Evolutionary conservation across 2,797 vertebrate genomes (phyloP).

Genomic region (Lepus oiostolus): DNA sequence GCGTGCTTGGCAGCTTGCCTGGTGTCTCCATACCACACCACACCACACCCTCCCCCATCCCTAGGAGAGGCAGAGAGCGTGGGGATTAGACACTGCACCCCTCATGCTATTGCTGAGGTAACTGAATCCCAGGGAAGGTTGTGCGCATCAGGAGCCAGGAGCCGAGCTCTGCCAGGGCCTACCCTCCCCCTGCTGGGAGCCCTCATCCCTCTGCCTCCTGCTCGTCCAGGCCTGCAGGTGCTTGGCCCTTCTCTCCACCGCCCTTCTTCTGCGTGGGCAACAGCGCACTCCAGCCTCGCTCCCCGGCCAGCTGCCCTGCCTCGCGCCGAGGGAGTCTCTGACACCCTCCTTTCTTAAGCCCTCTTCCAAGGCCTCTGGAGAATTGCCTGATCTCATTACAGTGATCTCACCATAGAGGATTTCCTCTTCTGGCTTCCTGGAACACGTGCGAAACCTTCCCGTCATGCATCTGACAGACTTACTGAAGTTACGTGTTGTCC

Average conservation of each 20-base stretch:
- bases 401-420: not conserved
- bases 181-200: not conserved
- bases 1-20: too few species aligned
- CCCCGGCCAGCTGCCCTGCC: conserved; percentile 13
- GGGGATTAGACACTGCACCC: not conserved
- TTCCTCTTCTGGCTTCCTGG: not conserved
- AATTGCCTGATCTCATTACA: not conserved
- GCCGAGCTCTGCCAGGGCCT: not conserved
- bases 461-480: not conserved
- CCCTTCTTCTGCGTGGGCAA: not conserved
- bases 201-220: too few species aligned
- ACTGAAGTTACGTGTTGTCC: not conserved
- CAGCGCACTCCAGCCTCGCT: not conserved
- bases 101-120: not conserved
- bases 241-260: not conserved
- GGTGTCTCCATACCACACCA: too few species aligned
- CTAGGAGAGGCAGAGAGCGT: not conserved
- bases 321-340: not conserved
- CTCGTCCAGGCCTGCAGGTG: not conserved
- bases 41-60: too few species aligned
- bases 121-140: not conserved
- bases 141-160: too few species aligned
- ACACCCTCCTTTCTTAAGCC: conserved; percentile 21
- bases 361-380: not conserved
- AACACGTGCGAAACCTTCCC: not conserved